These are phyloP conservation scores for Lasioglossum zephyrum DNA, from an alignment of 2,888 invertebrate species.

Conservation along the genomic window DNA sequence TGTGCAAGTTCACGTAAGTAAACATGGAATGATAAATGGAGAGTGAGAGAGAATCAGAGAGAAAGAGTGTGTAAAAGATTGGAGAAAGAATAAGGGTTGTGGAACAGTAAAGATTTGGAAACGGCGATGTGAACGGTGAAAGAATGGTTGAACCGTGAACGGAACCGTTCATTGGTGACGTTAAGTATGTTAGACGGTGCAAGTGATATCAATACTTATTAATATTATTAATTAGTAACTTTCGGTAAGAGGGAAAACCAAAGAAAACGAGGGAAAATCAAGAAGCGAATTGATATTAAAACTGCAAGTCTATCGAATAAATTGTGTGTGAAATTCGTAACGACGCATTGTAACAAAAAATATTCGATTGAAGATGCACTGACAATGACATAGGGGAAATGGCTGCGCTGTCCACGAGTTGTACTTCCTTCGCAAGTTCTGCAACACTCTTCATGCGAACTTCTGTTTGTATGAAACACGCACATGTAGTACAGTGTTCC, in stretches of 20 bases:
- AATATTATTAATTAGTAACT: constrained; percentile 54
- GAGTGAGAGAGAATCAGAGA: neutral
- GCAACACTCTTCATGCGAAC: neutral
- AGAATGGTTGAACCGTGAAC: constrained; percentile 56
- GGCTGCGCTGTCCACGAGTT: neutral
- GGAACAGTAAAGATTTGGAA: neutral
- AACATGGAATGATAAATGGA: neutral
- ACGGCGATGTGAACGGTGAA: constrained; percentile 23
- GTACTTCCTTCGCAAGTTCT: neutral
- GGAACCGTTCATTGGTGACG: constrained; percentile 62
- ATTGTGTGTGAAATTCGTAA: neutral
- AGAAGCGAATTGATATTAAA: neutral
- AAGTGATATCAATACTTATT: constrained; percentile 73
- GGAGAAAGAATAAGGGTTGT: constrained; percentile 4
- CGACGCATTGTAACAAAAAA: neutral
- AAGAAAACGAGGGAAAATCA: neutral
- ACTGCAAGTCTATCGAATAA: constrained; percentile 4
- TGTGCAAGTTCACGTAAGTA: constrained; percentile 16
- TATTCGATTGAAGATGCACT: neutral
- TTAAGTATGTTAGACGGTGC: constrained; percentile 66
- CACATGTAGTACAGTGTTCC: neutral
- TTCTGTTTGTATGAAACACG: neutral
- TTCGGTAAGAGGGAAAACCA: neutral
- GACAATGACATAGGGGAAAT: constrained; percentile 6
- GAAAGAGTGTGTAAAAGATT: constrained; percentile 17